Base-by-base conservation (phyloP, 2,888 invertebrate species). In the Mesochorus sp. region DNA sequence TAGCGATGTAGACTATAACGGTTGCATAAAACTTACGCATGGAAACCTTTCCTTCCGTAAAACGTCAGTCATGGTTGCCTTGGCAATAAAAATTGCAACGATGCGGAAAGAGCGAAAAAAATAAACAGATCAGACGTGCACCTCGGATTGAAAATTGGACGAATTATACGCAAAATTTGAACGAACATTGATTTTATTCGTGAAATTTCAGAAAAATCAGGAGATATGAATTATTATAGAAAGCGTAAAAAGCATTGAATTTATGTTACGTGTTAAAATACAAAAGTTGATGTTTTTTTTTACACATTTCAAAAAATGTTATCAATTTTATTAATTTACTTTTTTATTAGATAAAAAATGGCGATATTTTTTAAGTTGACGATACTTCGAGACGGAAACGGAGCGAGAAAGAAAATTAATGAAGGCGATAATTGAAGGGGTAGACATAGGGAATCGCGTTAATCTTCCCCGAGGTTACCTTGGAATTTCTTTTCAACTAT, bases 21-120 rank as follows among this genome's bases (percentile, higher is more conserved):
- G 26, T 55, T 64, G 53, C 55, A 47, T 55, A 72, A 72, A 72
- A 24, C 31, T 44, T 24, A 28, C 55, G 37, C 64, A 14, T 47
- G 28, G 12, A 51, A 53, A 53, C 28, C 44, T 55, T 64, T 62
- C 19, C 62, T 64, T 72, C 62, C 53, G 61, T 28, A 21, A n/a
- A n/a, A 12, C 51, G 49, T 19, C 51, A 26, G 37, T 44, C 44
- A 34, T n/a, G 24, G 17, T 42, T 17, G 44, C 34, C 3, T 10
- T 34, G 19, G 12, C 34, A 26, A 59, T 26, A 8, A 42, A 21
- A 14, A 24, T 17, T 24, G 19, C 42, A 42, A n/a, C 26, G 39
- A 14, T 21, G 44, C 61, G 53, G 21, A 53, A 62, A 71, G 24
- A 49, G 39, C 21, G 17, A 62, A 12, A 26, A n/a, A n/a, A n/a